Evolutionary conservation across 1,140 invertebrate species (phyloP).

Genomic region (Zaprionus davidi): DNA sequence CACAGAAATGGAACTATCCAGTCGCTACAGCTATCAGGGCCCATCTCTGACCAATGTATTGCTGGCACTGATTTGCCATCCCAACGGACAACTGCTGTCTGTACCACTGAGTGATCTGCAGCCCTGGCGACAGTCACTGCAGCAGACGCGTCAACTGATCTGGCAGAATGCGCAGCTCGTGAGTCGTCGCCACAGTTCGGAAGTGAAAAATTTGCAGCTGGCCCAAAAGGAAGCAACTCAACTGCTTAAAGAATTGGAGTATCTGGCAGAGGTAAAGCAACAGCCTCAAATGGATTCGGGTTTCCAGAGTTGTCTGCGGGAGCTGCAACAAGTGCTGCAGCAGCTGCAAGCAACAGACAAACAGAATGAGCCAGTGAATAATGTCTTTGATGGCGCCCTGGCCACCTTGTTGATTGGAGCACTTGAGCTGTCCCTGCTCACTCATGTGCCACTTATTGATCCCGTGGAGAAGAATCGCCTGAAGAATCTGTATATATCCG

Average conservation of each 20-base stretch:
- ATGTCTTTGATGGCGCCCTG: conserved; percentile 49
- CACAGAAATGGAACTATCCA: conserved; percentile 47
- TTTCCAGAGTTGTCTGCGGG: conserved; percentile 46
- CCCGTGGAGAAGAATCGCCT: conserved; percentile 89
- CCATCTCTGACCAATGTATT: conserved; percentile 56
- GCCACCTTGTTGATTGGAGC: conserved; percentile 68
- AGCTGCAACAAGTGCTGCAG: conserved; percentile 35
- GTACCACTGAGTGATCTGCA: conserved; percentile 69
- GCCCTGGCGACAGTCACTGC: conserved; percentile 61
- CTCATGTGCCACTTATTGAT: conserved; percentile 87
- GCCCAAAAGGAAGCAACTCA: conserved; percentile 39
- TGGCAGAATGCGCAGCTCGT: conserved; percentile 68
- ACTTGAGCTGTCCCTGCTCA: conserved; percentile 84
- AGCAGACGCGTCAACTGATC: conserved; percentile 61
- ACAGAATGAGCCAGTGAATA: conserved; percentile 2
- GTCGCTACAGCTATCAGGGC: conserved; percentile 63
- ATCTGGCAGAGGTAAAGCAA: conserved; percentile 34
- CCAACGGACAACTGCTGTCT: conserved; percentile 64
- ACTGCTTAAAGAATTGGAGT: conserved; percentile 62
- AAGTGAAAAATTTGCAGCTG: conserved; percentile 35
- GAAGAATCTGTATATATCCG: conserved; percentile 88
- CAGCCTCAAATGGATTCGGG: conserved; percentile 40
- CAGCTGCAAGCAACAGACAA: conserved; percentile 6
- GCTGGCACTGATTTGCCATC: conserved; percentile 52
- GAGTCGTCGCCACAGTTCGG: conserved; percentile 7